A percentile compares a stretch with the other conserved stretches of the same genome.
These are phyloP conservation scores for Leptodactylus fallax DNA, from an alignment of 2,797 vertebrate genomes.

Conservation along the genomic window DNA sequence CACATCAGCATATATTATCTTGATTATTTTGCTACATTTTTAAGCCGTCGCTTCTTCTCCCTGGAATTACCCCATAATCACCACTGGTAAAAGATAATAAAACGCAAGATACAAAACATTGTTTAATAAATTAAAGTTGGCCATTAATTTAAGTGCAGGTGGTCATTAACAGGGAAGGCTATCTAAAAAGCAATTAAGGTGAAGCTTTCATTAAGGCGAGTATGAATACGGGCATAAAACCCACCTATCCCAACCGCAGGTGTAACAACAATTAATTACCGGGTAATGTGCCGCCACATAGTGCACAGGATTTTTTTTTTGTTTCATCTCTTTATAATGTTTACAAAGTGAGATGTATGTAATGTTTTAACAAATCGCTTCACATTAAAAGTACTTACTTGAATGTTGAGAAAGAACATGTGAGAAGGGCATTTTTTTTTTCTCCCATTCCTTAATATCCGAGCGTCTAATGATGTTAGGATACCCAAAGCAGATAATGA, in stretches of 20 bases:
- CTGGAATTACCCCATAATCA: constrained; percentile 54
- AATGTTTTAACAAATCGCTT: constrained; percentile 35
- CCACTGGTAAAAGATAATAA: constrained; percentile 57
- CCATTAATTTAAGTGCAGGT: constrained; percentile 58
- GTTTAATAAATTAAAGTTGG: constrained; percentile 61
- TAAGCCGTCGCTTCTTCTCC: constrained; percentile 32
- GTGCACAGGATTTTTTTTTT: constrained; percentile 5
- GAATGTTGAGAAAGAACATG: constrained; percentile 50
- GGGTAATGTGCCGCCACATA: constrained; percentile 20
- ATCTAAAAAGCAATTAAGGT: constrained; percentile 62
- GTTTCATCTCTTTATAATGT: not conserved
- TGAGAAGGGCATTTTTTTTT: constrained; percentile 17
- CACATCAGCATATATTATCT: constrained; percentile 57
- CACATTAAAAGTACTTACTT: constrained; percentile 17
- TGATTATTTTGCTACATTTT: constrained; percentile 58
- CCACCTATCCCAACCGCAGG: constrained; percentile 45
- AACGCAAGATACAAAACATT: constrained; percentile 47
- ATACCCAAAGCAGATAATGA: constrained; percentile 61
- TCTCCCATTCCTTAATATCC: constrained; percentile 53
- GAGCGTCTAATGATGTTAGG: constrained; percentile 54
- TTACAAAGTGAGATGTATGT: constrained; percentile 18
- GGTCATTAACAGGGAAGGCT: constrained; percentile 51
- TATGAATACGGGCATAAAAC: constrained; percentile 45
- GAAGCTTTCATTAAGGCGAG: constrained; percentile 57
- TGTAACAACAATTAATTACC: constrained; percentile 56